Evolutionary conservation across 2,797 vertebrate genomes (phyloP).

Genomic region (Microchirus variegatus): DNA sequence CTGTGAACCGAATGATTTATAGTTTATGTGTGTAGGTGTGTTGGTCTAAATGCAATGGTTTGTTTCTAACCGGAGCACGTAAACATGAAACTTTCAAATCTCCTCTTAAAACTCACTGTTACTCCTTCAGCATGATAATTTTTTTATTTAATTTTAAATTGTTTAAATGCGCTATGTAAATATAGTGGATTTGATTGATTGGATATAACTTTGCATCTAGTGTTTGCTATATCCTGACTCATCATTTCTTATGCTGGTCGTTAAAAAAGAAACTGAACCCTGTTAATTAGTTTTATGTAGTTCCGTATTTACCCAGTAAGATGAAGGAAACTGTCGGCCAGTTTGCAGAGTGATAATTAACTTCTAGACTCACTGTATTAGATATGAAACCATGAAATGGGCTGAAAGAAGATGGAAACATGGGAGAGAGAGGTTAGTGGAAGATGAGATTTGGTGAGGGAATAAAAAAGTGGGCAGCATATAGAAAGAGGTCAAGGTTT

Average conservation of each 20-base stretch:
- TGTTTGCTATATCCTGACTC: constrained; percentile 26
- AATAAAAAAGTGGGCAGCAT: constrained; percentile 2
- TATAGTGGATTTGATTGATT: too few relatives aligned
- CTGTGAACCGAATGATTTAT: too few relatives aligned
- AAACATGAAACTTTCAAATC: too few relatives aligned
- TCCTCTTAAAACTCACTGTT: too few relatives aligned
- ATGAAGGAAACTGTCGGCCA: too few relatives aligned
- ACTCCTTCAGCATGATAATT: constrained; percentile 1
- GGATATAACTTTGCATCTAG: constrained; percentile 29
- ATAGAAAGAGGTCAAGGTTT: constrained; percentile 5
- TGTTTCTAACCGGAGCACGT: too few relatives aligned
- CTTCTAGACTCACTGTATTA: too few relatives aligned
- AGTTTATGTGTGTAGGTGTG: constrained; percentile 16
- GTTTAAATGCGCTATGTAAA: too few relatives aligned
- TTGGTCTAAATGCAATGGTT: constrained; percentile 37
- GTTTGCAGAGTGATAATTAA: too few relatives aligned
- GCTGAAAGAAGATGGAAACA: constrained; percentile 17
- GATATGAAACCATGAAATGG: constrained; percentile 20
- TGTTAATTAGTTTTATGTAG: constrained; percentile 51
- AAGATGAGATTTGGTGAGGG: constrained; percentile 1
- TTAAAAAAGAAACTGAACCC: constrained; percentile 20
- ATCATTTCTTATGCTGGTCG: constrained; percentile 23
- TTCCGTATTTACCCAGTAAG: constrained; percentile 33
- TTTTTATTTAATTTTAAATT: too few relatives aligned
- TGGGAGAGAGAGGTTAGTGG: neutral